Evolutionary conservation across 1,140 invertebrate genomes (phyloP), one percentile per base, ranked within the genome.

Genomic region (Hyphantria cunea): DNA sequence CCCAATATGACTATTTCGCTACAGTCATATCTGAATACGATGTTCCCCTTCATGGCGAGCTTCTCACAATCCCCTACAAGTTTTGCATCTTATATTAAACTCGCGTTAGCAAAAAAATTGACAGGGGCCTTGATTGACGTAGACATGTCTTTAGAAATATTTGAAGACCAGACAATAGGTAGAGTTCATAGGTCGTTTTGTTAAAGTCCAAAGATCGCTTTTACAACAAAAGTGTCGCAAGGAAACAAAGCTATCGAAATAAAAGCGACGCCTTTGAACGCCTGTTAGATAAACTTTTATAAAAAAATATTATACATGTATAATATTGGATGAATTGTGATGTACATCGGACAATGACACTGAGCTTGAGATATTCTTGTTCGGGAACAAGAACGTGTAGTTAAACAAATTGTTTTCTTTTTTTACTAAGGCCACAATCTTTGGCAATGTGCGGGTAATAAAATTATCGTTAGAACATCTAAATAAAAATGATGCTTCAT

Each of bases 71-170:
- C 39, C 13, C 33, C 17, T 25, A 25, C 17, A 25, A 25, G 17
- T 11, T 56, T 56, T 56, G 44, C 55, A 49, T 49, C 34, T 41
- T 44, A 45, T 55, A 70, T 65, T 53, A 58, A 65, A 70, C n/a
- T 58, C 61, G 53, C 62, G 41, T 65, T 64, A 61, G 56, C 62
- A 69, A 65, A 69, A 65, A 68, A 58, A 58, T 58, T 58, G 55
- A 58, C 42, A 52, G 48, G 15, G 55, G 31, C 5, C 58, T 64
- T 64, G 61, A 69, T 61, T 69, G 62, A 64, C 62, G 34, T 48
- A 32, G 42, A 58, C 55, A 39, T 39, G 33, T 39, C 10, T 13
- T 12, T 34, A 41, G 45, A 49, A 49, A 37, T 39, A 37, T 58
- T 25, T 58, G 11, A n/a, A 49, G 33, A 11, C 0, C 44, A 48